A percentile compares a stretch with the other conserved stretches of the same genome.
Conservation (phyloP, 2,888 invertebrate species). For the Nomada flava region DNA sequence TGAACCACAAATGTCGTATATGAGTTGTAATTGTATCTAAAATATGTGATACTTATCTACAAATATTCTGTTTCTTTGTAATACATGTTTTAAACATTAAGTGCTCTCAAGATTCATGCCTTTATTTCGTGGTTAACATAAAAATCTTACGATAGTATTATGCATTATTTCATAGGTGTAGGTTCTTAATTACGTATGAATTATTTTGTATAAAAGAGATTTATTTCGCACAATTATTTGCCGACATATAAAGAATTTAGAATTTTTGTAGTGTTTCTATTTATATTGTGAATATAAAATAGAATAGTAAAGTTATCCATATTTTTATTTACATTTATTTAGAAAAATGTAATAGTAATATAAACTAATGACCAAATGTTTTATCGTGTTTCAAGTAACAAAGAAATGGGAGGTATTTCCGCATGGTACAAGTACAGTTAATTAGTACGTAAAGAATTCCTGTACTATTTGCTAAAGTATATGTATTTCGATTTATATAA, state of each 20-base stretch:
- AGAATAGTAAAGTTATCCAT: conserved; percentile 17
- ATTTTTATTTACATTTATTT: conserved; percentile 29
- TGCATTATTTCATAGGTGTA: conserved; percentile 4
- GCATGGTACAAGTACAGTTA: conserved; percentile 3
- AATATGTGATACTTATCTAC: conserved; percentile 24
- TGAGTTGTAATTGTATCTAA: conserved; percentile 48
- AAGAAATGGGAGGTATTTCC: conserved; percentile 13
- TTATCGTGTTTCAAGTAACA: neutral
- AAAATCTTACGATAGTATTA: conserved; percentile 13
- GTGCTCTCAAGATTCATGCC: neutral
- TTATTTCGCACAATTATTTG: conserved; percentile 11
- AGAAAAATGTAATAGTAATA: conserved; percentile 5
- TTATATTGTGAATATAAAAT: conserved; percentile 20
- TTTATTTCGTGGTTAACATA: neutral
- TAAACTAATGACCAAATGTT: conserved; percentile 6
- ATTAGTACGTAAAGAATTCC: conserved; percentile 30
- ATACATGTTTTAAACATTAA: conserved; percentile 13
- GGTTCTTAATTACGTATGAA: conserved; percentile 8
- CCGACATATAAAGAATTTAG: neutral
- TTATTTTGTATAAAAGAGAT: neutral
- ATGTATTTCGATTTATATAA: conserved; percentile 15
- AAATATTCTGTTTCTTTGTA: conserved; percentile 6
- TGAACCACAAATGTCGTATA: conserved; percentile 31
- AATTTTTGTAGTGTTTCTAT: conserved; percentile 8
- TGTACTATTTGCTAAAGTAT: conserved; percentile 1